These are phyloP conservation scores for Echeneis naucrates DNA, from an alignment of 2,797 vertebrate species.

Conservation along the genomic window DNA sequence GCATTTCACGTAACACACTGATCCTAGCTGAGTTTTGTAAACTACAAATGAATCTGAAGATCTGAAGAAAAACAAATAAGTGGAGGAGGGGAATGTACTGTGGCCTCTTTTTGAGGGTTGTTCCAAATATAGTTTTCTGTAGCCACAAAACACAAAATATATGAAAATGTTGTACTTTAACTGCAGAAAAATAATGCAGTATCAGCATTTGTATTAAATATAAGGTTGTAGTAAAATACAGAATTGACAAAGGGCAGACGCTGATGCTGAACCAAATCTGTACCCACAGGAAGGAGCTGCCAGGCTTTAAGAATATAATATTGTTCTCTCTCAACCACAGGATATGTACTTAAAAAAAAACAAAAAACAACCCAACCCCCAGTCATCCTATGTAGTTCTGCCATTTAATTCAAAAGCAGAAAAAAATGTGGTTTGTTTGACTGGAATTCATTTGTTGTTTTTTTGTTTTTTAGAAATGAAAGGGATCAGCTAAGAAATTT, in stretches of 20 bases:
- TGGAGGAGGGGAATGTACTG: background rate
- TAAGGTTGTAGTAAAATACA: background rate
- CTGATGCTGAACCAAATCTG: background rate
- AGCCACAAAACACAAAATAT: background rate
- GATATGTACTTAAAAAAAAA: background rate
- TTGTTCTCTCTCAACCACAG: background rate
- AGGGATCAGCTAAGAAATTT: conserved; percentile 4
- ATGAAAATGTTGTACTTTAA: background rate
- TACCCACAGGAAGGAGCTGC: background rate
- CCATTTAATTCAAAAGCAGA: too few relatives aligned
- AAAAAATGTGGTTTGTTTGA: background rate
- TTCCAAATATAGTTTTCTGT: background rate
- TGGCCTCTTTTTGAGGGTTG: background rate
- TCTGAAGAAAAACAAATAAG: background rate
- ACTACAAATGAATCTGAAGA: background rate
- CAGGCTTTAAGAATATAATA: background rate
- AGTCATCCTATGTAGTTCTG: background rate
- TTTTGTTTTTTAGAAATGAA: background rate
- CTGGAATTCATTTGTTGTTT: background rate
- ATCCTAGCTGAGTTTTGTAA: background rate
- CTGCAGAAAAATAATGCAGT: background rate
- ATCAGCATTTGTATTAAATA: background rate
- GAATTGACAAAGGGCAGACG: background rate
- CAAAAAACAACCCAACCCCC: too few relatives aligned
- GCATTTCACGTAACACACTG: background rate